Base-by-base conservation (phyloP, 2,888 invertebrate species). In the Leptinotarsa rubiginosa region DNA sequence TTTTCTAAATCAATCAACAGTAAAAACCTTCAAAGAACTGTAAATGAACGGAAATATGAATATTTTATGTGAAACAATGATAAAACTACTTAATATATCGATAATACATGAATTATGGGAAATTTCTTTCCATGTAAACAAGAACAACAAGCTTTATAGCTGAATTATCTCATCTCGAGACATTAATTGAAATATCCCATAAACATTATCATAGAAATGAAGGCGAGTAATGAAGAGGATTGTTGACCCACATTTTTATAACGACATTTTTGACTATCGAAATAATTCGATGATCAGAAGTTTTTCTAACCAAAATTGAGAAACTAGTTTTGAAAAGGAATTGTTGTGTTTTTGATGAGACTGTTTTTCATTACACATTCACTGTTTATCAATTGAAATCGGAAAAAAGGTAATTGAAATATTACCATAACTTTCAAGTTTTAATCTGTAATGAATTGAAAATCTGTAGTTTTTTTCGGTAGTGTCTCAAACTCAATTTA, bases 151-250 rank as follows among this genome's bases (percentile, higher is more conserved):
- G 59, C 16, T 25, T 22, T 59, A 59, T 22, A 0, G 59, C 59
- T 59, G 59, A 59, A 59, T 59, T 59, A 59, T 59, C 59, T 59
- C 25, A 59, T 13, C 25, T 59, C 20, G 25, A 13, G 59, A 59
- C 59, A 59, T 59, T 59, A 59, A 59, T 59, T 59, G 59, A 59
- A 59, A 59, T 59, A 25, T 25, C 13, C 59, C 16, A 25, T 59
- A 59, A 20, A 59, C 25, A 22, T 59, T 25, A 59, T 59, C 41
- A 52, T 52, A 18, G 52, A 18, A 52, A 18, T 1, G 52, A 18
- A 18, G 18, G 18, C 52, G 18, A 52, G 18, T 18, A 18, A 52
- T 18, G 52, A 52, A 52, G 52, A 18, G 7, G 52, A 52, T 52
- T 52, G 18, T 52, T 52, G 18, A 52, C 52, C 52, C 52, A 52